phyloP scores from a whole-genome alignment of 2,113 vertebrate species.

The Platysteira castanea region DNA sequence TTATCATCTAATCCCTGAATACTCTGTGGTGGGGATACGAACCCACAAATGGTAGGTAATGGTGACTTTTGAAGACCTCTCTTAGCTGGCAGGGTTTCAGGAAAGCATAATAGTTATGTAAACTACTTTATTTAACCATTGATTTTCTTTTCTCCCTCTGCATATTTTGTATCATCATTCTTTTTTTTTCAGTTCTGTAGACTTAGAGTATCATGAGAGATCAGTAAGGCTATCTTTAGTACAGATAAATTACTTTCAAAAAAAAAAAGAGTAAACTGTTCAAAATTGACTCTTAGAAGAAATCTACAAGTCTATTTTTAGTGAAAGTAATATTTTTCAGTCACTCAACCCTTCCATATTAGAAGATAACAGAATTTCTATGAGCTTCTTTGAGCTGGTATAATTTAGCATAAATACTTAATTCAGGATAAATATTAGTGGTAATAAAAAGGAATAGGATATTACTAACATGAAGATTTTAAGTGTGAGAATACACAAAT shows the following conservation, averaged over 20 bases:
- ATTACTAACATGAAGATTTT: not conserved
- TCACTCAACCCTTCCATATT: not conserved
- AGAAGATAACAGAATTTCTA: not conserved
- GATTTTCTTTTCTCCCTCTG: not conserved
- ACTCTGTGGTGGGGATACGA: not conserved
- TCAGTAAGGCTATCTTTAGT: not conserved
- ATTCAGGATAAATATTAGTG: not conserved
- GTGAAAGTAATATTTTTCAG: not conserved
- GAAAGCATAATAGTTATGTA: not conserved
- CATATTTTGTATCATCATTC: not conserved
- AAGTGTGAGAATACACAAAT: not conserved
- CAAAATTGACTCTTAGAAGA: not conserved
- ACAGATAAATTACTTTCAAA: not conserved
- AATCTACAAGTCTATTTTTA: not conserved
- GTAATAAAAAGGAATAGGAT: not conserved
- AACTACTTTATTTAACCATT: not conserved
- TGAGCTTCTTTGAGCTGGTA: not conserved
- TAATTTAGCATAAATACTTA: not conserved
- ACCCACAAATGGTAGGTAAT: not conserved
- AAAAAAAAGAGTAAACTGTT: not conserved
- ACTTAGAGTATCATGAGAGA: not conserved
- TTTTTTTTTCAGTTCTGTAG: not conserved
- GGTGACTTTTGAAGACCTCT: not conserved
- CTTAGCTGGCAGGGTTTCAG: not conserved
- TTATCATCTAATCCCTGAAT: not conserved